Percentiles rank a stretch among this genome's conserved stretches.
phyloP scores from a whole-genome alignment of 2,797 vertebrate genomes.

The Tokudaia muenninki region DNA sequence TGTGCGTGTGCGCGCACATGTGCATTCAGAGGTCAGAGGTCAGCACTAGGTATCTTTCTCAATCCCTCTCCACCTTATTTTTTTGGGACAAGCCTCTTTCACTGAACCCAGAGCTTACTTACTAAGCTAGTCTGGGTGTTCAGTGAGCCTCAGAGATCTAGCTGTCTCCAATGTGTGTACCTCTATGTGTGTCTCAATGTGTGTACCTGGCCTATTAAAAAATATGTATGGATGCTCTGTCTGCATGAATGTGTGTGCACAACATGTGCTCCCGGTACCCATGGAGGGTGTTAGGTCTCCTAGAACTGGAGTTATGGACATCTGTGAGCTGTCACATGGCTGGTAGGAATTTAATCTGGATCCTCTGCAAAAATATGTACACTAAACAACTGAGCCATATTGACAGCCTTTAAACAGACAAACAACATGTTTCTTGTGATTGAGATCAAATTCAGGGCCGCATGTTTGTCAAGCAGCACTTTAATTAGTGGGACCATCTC shows the following conservation, averaged over 20 bases:
- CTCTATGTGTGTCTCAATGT: too few relatives aligned
- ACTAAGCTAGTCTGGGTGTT: background rate
- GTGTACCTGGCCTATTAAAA: background rate
- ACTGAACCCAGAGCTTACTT: background rate
- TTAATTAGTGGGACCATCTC: background rate
- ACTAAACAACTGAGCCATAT: background rate
- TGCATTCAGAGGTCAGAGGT: background rate
- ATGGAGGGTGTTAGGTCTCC: background rate
- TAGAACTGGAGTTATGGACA: background rate
- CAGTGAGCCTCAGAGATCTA: background rate
- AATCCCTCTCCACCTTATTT: too few relatives aligned
- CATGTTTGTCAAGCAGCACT: background rate
- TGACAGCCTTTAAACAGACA: background rate
- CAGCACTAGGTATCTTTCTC: background rate
- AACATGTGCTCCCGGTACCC: too few relatives aligned
- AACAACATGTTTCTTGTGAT: background rate
- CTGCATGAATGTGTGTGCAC: background rate
- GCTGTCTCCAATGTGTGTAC: background rate
- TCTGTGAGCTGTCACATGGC: background rate
- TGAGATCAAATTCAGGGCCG: background rate
- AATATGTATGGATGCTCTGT: background rate
- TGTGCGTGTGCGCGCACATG: background rate
- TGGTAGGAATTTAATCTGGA: background rate
- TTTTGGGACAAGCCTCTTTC: background rate
- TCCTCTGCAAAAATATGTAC: background rate